phyloP scores from a whole-genome alignment of 2,797 vertebrate genomes.

The Peromyscus melanophrys region DNA sequence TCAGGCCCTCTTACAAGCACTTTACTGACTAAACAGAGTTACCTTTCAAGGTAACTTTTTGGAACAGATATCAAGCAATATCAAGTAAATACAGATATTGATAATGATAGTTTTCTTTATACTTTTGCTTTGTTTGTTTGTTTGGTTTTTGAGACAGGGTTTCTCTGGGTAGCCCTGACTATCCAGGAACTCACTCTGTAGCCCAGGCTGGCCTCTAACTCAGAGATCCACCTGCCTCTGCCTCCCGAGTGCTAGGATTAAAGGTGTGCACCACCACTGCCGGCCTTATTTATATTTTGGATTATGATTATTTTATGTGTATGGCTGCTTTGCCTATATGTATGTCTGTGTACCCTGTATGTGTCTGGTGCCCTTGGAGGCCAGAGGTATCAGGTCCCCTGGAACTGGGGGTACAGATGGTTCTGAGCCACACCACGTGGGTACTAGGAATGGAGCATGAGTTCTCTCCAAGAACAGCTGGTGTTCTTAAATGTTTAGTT shows the following conservation, averaged over 20 bases:
- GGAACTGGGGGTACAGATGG: background rate
- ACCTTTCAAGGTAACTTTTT: background rate
- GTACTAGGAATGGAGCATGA: background rate
- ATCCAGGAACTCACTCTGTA: background rate
- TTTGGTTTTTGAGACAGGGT: background rate
- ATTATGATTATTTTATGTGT: background rate
- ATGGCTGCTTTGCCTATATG: background rate
- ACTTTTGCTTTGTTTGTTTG: constrained; percentile 1
- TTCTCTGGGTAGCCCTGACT: background rate
- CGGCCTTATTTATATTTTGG: background rate
- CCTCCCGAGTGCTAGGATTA: background rate
- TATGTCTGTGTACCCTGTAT: background rate
- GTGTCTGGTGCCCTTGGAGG: too few relatives aligned
- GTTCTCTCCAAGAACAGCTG: background rate
- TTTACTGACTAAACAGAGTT: too few relatives aligned
- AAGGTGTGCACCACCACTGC: background rate
- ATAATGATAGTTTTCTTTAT: background rate
- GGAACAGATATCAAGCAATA: background rate
- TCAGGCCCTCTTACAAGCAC: background rate
- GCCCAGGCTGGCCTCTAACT: background rate
- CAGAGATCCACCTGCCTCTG: background rate
- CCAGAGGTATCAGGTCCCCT: background rate
- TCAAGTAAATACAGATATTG: background rate
- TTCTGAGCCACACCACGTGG: background rate
- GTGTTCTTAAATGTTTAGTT: background rate